Evolutionary conservation across 92 coral and sea anemone species (phyloP).

Genomic region (Bergia puertoricense): DNA sequence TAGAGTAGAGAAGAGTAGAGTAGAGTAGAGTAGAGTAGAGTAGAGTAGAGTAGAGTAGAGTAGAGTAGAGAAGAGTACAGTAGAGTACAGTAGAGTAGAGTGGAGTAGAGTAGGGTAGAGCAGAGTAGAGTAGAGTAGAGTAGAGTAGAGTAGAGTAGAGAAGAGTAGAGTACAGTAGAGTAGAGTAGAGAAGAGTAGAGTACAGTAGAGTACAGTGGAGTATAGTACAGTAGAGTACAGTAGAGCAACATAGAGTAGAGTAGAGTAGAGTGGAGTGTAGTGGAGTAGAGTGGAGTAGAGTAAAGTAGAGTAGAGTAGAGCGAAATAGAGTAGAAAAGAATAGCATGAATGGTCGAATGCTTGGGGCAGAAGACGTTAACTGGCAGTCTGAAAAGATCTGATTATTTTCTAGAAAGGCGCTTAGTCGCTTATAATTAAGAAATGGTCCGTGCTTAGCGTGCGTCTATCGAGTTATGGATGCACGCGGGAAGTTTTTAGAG

Average conservation of each 20-base stretch:
- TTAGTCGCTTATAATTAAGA: no score
- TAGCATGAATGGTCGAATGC: no score
- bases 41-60: conserved; percentile 26
- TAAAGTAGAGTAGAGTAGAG: conserved; percentile 6
- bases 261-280: no score
- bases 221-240: conserved; percentile 38
- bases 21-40: conserved; percentile 16
- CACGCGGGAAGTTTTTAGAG: no score
- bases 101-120: neutral
- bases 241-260: neutral
- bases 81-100: conserved; percentile 51
- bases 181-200: conserved; percentile 42
- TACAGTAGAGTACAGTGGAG: conserved; percentile 28
- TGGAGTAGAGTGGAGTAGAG: neutral
- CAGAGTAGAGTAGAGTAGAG: conserved; percentile 18
- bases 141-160: conserved; percentile 28
- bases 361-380: no score
- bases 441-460: no score
- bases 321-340: neutral
- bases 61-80: conserved; percentile 53
- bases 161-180: conserved; percentile 1
- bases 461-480: no score
- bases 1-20: neutral
- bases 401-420: no score
- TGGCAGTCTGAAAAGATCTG: no score